Evolutionary conservation across 2,113 vertebrate genomes (phyloP).

Genomic region (Accipiter virgatus): DNA sequence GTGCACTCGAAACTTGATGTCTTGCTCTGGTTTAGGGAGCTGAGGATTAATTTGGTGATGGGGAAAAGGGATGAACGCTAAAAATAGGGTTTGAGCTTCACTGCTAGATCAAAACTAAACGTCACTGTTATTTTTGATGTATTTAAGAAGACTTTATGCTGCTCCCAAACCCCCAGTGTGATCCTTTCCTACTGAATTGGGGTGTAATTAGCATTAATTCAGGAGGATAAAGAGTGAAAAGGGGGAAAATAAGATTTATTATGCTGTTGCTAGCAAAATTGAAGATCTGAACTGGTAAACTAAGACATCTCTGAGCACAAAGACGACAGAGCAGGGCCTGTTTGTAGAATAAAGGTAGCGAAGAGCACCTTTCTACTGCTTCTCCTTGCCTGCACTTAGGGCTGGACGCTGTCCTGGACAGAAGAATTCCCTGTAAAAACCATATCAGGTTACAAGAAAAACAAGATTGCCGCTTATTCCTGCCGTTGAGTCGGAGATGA

Average conservation of each 20-base stretch:
- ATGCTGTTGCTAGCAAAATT: background rate
- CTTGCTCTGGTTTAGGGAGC: no score
- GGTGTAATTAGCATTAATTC: no score
- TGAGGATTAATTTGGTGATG: no score
- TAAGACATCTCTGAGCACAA: rapidly evolving
- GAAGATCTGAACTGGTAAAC: no score
- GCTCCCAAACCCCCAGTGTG: no score
- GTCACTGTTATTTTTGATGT: no score
- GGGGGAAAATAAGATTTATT: background rate
- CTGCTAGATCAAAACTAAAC: no score
- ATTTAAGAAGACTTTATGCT: no score
- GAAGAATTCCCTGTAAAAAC: background rate
- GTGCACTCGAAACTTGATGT: background rate
- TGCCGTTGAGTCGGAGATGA: background rate
- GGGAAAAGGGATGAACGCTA: no score
- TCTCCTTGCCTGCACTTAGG: no score
- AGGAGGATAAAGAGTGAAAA: background rate
- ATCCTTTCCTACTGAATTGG: no score
- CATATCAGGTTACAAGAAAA: background rate
- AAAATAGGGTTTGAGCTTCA: no score
- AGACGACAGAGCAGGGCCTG: rapidly evolving
- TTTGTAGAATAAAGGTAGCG: background rate
- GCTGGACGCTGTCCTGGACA: background rate
- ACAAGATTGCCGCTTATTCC: background rate
- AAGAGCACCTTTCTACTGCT: background rate